Base-by-base conservation (phyloP, 2,888 invertebrate genomes). In the Chrysotoxum bicinctum region DNA sequence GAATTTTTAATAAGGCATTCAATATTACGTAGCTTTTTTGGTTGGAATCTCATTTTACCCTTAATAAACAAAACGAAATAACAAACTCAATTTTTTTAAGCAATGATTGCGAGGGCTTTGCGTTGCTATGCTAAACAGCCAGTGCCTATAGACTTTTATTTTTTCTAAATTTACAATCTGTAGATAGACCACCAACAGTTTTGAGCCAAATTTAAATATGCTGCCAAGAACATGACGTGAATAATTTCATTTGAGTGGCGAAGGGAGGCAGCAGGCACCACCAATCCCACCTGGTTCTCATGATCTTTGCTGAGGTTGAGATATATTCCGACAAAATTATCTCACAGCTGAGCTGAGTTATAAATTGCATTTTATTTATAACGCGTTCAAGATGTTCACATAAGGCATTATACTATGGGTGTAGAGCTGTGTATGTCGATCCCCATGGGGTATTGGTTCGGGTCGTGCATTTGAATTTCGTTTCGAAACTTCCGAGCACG, bases 321-420 rank as follows among this genome's bases (percentile, higher is more conserved):
- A 45, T 45, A 12, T 7, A n/a, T 64, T 52, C 26, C n/a, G 26
- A 73, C 37, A 30, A 48, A 62, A 52, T 52, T 62, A 62, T 30
- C 35, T 52, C 64, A 64, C 37, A 73, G 52, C 37, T 52, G 52
- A 74, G 52, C 30, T 30, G 8, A 52, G 64, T 64, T 43, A 74
- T 54, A 74, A 64, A 74, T 64, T 64, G 43, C 21, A 74, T 23
- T 74, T 74, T 64, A 74, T 74, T 64, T 54, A 74, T 64, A 64
- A 37, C 52, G n/a, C 26, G 26, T 45, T 45, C 56, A 66, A 75
- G 56, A 75, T 74, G 43, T 74, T 74, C 64, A 50, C 60, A 16
- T n/a, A n/a, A n/a, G 35, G 14, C 14, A 14, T 21, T 1, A 0
- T 1, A 30, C 9, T 32, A n/a, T 26, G 1, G 2, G 19, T 21